Evolutionary conservation across 2,113 vertebrate species (phyloP).

Genomic region (Trematocara macrostoma): DNA sequence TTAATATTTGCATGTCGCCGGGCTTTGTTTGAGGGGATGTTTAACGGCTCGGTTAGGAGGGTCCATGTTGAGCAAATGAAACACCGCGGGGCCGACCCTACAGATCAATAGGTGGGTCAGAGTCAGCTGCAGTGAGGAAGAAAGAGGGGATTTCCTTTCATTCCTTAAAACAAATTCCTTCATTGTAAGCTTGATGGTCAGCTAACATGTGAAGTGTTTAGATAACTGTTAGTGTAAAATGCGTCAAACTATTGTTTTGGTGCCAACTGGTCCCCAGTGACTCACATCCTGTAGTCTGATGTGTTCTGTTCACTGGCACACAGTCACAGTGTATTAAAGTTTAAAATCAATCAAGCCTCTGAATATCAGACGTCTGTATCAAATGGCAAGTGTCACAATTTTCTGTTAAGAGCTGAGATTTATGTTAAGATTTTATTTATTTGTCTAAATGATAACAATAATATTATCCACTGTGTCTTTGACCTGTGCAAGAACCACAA

Average conservation of each 20-base stretch:
- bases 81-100: background rate
- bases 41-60: background rate
- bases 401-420: background rate
- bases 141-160: slow-evolving; percentile 42
- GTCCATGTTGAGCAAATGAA: slow-evolving; percentile 38
- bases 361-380: background rate
- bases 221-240: background rate
- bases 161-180: slow-evolving; percentile 19
- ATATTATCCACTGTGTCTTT: background rate
- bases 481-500: background rate
- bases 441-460: background rate
- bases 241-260: background rate
- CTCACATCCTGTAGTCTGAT: background rate
- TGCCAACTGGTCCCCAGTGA: background rate
- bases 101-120: slow-evolving; percentile 20
- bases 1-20: slow-evolving; percentile 43
- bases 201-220: background rate
- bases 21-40: slow-evolving; percentile 29
- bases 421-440: background rate
- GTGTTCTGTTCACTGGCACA: background rate
- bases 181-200: background rate
- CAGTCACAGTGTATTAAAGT: background rate
- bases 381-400: background rate
- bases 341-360: background rate
- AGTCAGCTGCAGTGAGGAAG: slow-evolving; percentile 10